Conservation (phyloP, 2,113 vertebrate species). For the Cyprinodon tularosa region DNA sequence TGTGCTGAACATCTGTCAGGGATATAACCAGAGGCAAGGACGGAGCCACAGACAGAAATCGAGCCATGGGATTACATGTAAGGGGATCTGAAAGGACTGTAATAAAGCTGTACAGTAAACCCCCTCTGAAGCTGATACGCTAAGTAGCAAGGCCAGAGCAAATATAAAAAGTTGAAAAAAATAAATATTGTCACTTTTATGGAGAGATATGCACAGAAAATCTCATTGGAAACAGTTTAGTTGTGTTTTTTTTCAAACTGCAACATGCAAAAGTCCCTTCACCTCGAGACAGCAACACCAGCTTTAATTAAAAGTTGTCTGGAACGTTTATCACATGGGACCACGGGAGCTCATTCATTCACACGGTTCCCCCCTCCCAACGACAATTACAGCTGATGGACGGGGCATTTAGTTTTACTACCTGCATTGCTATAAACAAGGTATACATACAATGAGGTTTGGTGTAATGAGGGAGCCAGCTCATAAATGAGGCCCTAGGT, state of each 20-base stretch:
- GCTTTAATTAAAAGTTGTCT: slow-evolving; percentile 53
- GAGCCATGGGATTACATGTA: not conserved
- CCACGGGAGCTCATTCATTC: slow-evolving; percentile 46
- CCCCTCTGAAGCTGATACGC: not conserved
- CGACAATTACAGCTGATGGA: slow-evolving; percentile 56
- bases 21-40: slow-evolving; percentile 1
- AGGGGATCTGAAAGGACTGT: not conserved
- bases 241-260: not conserved
- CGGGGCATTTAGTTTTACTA: slow-evolving; percentile 56
- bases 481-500: slow-evolving; percentile 68
- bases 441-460: slow-evolving; percentile 54
- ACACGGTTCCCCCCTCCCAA: slow-evolving; percentile 40
- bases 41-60: slow-evolving; percentile 11
- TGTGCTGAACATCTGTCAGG: slow-evolving; percentile 43
- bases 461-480: slow-evolving; percentile 56
- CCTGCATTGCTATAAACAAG: slow-evolving; percentile 61
- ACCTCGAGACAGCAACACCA: slow-evolving; percentile 26
- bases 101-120: not conserved
- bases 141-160: not conserved
- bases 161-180: not conserved
- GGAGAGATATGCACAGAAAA: not conserved
- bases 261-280: slow-evolving; percentile 10
- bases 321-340: slow-evolving; percentile 46
- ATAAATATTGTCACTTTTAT: not conserved
- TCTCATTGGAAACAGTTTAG: not conserved